phyloP scores from a whole-genome alignment of 1,140 invertebrate species.

The Archivesica marissinica region DNA sequence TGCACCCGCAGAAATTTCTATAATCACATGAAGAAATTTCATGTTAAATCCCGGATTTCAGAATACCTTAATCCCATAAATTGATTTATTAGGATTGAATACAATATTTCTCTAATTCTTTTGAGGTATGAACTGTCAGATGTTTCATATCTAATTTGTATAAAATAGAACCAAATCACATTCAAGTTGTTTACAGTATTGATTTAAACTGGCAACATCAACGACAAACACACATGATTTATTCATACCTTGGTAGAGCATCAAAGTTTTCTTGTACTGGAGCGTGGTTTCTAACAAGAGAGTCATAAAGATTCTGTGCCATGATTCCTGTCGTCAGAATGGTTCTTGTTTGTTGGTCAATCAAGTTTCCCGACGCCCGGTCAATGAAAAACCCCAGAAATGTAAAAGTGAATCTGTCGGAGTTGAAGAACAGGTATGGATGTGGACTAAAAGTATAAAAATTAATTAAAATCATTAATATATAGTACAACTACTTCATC shows the following conservation, averaged over 20 bases:
- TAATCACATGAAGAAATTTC: too few relatives aligned
- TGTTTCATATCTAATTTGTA: too few relatives aligned
- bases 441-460: constrained; percentile 74
- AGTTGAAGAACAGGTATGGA: constrained; percentile 82
- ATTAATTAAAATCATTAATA: background rate
- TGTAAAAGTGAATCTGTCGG: constrained; percentile 77
- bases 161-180: too few relatives aligned
- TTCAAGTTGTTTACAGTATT: too few relatives aligned
- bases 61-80: too few relatives aligned
- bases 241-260: constrained; percentile 71
- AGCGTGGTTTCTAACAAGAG: constrained; percentile 71
- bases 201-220: too few relatives aligned
- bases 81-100: too few relatives aligned
- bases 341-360: constrained; percentile 71
- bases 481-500: too few relatives aligned
- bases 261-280: constrained; percentile 80
- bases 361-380: constrained; percentile 70
- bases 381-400: constrained; percentile 81
- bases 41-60: too few relatives aligned
- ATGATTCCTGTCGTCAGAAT: constrained; percentile 72
- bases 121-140: too few relatives aligned
- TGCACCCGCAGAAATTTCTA: too few relatives aligned
- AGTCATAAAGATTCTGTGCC: constrained; percentile 68
- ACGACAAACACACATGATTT: background rate
- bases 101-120: too few relatives aligned